Conservation (phyloP, 2,888 invertebrate genomes). For the Campoplex capitator region DNA sequence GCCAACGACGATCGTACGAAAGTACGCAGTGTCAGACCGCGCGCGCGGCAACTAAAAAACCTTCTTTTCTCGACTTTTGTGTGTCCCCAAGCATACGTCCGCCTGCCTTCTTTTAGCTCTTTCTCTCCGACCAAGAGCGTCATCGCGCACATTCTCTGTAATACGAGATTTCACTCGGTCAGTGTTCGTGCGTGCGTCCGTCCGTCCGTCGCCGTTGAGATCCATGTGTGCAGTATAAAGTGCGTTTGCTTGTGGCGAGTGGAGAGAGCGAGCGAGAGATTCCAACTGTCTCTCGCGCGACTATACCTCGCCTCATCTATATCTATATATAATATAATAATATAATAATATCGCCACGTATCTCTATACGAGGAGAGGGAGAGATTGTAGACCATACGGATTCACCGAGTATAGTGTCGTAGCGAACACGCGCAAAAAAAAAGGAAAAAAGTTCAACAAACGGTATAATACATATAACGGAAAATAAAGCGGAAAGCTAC, state of each 20-base stretch:
- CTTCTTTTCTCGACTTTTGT: conserved; percentile 27
- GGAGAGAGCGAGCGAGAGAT: conserved; percentile 27
- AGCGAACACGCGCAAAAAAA: conserved; percentile 16
- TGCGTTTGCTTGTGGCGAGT: neutral
- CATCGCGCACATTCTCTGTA: conserved; percentile 40
- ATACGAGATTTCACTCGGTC: conserved; percentile 38
- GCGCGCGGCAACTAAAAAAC: conserved; percentile 49
- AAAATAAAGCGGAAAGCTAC: neutral
- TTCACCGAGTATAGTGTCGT: conserved; percentile 16
- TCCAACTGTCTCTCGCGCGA: conserved; percentile 49
- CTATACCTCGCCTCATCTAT: conserved; percentile 14
- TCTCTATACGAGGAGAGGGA: neutral
- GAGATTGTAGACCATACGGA: conserved; percentile 16
- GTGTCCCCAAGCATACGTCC: neutral
- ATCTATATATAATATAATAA: neutral
- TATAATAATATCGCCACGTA: neutral
- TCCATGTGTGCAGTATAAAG: conserved; percentile 9
- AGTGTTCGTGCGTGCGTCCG: neutral
- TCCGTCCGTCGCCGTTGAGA: conserved; percentile 15
- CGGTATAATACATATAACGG: conserved; percentile 20
- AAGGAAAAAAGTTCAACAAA: conserved; percentile 33
- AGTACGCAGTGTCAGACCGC: conserved; percentile 39
- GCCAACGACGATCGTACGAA: conserved; percentile 25
- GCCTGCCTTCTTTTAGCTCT: conserved; percentile 8
- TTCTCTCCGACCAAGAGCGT: conserved; percentile 10